Base-by-base conservation (phyloP, 2,113 vertebrate genomes). In the Muscicapa adusta region DNA sequence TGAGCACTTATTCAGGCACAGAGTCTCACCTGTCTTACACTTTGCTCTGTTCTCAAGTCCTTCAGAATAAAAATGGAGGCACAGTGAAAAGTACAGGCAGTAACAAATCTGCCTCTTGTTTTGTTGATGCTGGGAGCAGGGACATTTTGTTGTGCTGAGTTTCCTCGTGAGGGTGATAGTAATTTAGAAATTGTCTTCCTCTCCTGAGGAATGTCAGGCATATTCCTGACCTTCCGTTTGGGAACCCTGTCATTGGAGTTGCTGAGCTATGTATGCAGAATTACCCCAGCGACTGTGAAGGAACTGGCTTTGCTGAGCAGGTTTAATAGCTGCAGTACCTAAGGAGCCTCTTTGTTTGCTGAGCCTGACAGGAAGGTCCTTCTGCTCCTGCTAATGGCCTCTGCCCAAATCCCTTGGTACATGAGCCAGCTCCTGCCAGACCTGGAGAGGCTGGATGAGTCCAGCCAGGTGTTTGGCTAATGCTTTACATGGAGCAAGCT, bases 251-350 rank as follows among this genome's bases (percentile, higher is more conserved):
- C 26, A 34, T 0, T 72, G 82, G 78, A 57, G 12, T 40, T 56
- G 42, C 54, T 6, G 10, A 82, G 54, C 34, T 79, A 16, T 43
- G 18, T 75, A 26, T 63, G 36, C 38, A 63, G 73, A 85, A 66
- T 24, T n/a, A 67, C 33, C 34, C 50, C 22, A 34, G 14, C 0
- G 1, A n/a, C 0, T 2, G n/a, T 74, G 68, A 78, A 85, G 67
- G 50, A 71, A 24, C 0, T 4, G 38, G 33, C 45, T 83, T 70
- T 73, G 26, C 42, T 91, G 66, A 62, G n/a, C 62, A 82, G 60
- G 24, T 67, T 65, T 56, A 56, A 70, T 29, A 74, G 51, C 73
- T 80, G 38, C 12, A 43, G 28, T 40, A 71, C 57, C 38, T n/a
- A 50, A 57, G 60, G 6, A 80, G 14, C 12, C 15, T 28, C 33